Evolutionary conservation across 2,113 vertebrate species (phyloP), one percentile per base, ranked within the genome.

Genomic region (Sorex fumeus): DNA sequence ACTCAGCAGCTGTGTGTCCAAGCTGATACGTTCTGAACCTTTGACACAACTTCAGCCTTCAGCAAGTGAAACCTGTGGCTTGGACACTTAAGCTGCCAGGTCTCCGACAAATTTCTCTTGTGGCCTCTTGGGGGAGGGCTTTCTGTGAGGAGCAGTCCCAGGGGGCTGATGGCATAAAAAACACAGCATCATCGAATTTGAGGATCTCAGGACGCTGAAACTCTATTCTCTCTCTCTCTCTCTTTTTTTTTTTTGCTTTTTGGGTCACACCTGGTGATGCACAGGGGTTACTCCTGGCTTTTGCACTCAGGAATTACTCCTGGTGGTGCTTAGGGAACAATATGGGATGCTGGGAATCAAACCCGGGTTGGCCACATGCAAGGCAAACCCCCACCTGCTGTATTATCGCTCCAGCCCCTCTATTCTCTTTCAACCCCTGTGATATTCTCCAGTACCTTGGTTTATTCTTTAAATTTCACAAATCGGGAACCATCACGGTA

Each of bases 381-480:
- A n/a, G n/a, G n/a, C n/a, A n/a, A n/a, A n/a, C n/a, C n/a, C n/a
- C n/a, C n/a, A n/a, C n/a, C n/a, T n/a, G n/a, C n/a, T n/a, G n/a
- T n/a, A n/a, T n/a, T n/a, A n/a, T n/a, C n/a, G n/a, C n/a, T n/a
- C n/a, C n/a, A n/a, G n/a, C n/a, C n/a, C n/a, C 40, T 40, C 40
- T 40, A 40, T 40, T 36, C 47, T 62, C 32, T 53, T 74, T 50
- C n/a, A 89, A 72, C 36, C 79, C 69, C 75, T 0, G 57, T 13
- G 0, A 32, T 88, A 5, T 88, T 84, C 86, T 70, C 32, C 25
- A 89, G 74, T 90, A 94, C 36, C 86, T 86, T 62, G 60, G 60
- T 64, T 25, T 21, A 11, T 84, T 77, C 53, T 57, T 75, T 78
- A 78, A 74, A 93, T 82, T 82, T 93, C 85, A 70, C 9, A 79